Evolutionary conservation across 2,113 vertebrate species (phyloP).

Genomic region (Bubalus kerabau): DNA sequence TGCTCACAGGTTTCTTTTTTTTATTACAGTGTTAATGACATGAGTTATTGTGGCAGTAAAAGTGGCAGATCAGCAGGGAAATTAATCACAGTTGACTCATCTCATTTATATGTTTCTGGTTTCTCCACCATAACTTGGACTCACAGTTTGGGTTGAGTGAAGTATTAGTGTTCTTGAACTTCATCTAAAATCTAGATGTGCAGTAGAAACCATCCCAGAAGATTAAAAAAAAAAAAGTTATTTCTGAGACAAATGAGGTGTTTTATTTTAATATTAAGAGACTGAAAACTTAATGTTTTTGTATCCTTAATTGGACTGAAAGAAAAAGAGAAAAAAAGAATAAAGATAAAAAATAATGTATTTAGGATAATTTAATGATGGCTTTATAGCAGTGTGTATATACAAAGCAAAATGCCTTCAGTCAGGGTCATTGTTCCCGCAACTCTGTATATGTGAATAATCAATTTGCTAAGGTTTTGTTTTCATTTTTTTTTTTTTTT

Average conservation of each 20-base stretch:
- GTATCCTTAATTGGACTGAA: neutral
- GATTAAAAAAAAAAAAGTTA: neutral
- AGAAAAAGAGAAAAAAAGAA: neutral
- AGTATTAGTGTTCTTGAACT: neutral
- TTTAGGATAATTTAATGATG: neutral
- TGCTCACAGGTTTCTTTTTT: neutral
- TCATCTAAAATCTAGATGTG: neutral
- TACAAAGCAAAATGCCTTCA: neutral
- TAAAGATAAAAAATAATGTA: neutral
- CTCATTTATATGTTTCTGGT: neutral
- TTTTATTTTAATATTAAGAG: neutral
- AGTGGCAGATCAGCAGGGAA: neutral
- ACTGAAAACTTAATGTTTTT: neutral
- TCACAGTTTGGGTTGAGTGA: neutral
- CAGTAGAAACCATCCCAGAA: neutral
- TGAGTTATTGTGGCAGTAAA: rapidly evolving
- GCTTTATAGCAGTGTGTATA: neutral
- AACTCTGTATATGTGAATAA: neutral
- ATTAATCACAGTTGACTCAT: neutral
- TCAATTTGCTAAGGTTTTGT: neutral
- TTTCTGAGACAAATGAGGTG: neutral
- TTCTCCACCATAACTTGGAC: neutral
- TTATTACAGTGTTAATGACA: neutral
- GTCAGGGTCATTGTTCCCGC: rapidly evolving
- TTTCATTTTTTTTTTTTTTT: neutral